Evolutionary conservation across 2,797 vertebrate genomes (phyloP).

Genomic region (Tenualosa thibaudeaui): DNA sequence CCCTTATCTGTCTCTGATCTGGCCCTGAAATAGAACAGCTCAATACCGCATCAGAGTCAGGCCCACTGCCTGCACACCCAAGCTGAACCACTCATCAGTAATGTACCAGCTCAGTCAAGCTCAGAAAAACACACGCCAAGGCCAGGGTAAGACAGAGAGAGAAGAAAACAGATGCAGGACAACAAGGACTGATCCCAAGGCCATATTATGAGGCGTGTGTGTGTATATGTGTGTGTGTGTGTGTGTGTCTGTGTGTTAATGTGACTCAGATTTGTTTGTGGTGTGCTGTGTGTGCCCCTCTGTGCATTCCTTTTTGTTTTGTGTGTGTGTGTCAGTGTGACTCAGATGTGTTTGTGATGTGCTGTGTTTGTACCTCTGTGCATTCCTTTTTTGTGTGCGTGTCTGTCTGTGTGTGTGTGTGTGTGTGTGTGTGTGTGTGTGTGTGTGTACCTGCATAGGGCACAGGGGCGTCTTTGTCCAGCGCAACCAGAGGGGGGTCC

Average conservation of each 20-base stretch:
- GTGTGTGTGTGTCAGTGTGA: background rate
- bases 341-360: background rate
- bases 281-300: background rate
- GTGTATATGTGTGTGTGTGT: background rate
- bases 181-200: background rate
- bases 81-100: background rate
- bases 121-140: background rate
- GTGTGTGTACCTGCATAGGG: slow-evolving; percentile 87
- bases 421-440: background rate
- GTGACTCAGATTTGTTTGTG: background rate
- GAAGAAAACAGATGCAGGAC: background rate
- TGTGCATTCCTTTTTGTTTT: too few relatives aligned
- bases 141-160: background rate
- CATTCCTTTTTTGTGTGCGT: too few relatives aligned
- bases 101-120: background rate
- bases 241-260: background rate
- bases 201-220: background rate
- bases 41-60: background rate
- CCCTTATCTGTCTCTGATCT: background rate
- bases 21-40: background rate
- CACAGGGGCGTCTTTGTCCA: slow-evolving; percentile 95
- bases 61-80: background rate
- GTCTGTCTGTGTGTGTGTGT: background rate
- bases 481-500: slow-evolving; percentile 93
- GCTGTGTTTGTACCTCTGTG: background rate